A percentile compares a stretch with the other conserved stretches of the same genome.
phyloP scores from a whole-genome alignment of 2,888 invertebrate genomes.

The Chrysolina oricalcia region DNA sequence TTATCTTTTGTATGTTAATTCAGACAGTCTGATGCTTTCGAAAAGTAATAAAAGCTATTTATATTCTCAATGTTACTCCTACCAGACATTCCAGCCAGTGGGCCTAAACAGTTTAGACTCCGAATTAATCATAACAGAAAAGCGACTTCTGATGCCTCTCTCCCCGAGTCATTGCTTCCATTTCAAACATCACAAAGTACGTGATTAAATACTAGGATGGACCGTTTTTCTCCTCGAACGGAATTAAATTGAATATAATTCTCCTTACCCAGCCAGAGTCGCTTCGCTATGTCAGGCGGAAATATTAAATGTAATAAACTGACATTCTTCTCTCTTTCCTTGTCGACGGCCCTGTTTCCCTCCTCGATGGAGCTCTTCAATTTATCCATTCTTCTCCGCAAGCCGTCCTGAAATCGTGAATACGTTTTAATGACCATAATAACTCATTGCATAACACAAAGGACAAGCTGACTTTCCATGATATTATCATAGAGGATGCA shows the following conservation, averaged over 20 bases:
- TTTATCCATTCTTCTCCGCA: slow-evolving; percentile 94
- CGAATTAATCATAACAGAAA: neutral
- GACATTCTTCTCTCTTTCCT: slow-evolving; percentile 95
- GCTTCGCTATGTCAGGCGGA: slow-evolving; percentile 94
- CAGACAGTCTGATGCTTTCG: too few relatives aligned
- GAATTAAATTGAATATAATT: slow-evolving; percentile 3
- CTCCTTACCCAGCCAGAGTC: slow-evolving; percentile 90
- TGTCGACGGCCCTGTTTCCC: slow-evolving; percentile 92
- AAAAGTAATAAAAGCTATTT: too few relatives aligned
- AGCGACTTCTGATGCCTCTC: neutral
- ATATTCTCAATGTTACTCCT: too few relatives aligned
- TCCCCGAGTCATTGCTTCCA: neutral
- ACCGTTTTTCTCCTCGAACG: neutral
- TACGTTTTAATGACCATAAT: slow-evolving; percentile 41
- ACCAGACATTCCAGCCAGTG: too few relatives aligned
- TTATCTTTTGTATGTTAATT: too few relatives aligned
- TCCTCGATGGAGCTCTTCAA: slow-evolving; percentile 95
- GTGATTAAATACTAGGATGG: slow-evolving; percentile 9
- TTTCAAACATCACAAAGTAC: neutral
- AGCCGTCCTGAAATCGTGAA: slow-evolving; percentile 79
- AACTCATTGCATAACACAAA: neutral
- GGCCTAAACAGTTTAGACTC: too few relatives aligned
- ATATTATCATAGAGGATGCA: too few relatives aligned
- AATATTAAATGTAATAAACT: slow-evolving; percentile 94
- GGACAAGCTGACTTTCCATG: too few relatives aligned